These are phyloP conservation scores for Leucoma salicis DNA, from an alignment of 2,888 invertebrate genomes.

Conservation along the genomic window DNA sequence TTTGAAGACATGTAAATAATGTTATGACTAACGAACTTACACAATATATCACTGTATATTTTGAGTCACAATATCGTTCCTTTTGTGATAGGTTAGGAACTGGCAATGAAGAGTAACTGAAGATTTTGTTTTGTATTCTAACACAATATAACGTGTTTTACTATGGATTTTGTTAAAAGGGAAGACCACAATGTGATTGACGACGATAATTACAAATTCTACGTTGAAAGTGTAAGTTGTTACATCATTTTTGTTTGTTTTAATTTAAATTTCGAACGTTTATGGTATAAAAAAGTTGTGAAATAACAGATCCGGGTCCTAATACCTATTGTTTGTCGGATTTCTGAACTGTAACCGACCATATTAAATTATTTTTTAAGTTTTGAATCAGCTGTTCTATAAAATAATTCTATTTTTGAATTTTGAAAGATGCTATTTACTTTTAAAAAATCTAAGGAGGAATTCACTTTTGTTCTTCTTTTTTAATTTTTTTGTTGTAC, in stretches of 20 bases:
- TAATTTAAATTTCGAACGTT: conserved; percentile 27
- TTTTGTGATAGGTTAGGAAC: conserved; percentile 56
- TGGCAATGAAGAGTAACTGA: conserved; percentile 36
- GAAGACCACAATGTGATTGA: conserved; percentile 65
- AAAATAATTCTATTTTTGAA: not conserved
- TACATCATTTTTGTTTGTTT: conserved; percentile 2
- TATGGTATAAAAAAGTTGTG: conserved; percentile 27
- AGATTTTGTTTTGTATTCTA: conserved; percentile 27
- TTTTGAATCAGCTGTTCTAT: not conserved
- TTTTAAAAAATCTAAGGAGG: too few species aligned
- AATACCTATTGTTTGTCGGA: conserved; percentile 9
- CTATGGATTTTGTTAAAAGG: conserved; percentile 74
- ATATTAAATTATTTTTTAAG: not conserved
- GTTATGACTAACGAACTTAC: conserved; percentile 28
- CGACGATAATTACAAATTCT: conserved; percentile 66
- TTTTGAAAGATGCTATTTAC: too few species aligned
- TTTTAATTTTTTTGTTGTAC: too few species aligned
- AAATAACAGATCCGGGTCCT: conserved; percentile 27
- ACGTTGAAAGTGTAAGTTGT: conserved; percentile 66
- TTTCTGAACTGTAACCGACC: not conserved
- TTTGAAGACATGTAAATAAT: conserved; percentile 24
- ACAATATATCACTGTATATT: conserved; percentile 30
- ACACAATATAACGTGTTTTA: conserved; percentile 9
- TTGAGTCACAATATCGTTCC: conserved; percentile 38
- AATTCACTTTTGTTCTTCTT: too few species aligned